These are phyloP conservation scores for Heterotis niloticus DNA, from an alignment of 2,113 vertebrate species.

Conservation along the genomic window DNA sequence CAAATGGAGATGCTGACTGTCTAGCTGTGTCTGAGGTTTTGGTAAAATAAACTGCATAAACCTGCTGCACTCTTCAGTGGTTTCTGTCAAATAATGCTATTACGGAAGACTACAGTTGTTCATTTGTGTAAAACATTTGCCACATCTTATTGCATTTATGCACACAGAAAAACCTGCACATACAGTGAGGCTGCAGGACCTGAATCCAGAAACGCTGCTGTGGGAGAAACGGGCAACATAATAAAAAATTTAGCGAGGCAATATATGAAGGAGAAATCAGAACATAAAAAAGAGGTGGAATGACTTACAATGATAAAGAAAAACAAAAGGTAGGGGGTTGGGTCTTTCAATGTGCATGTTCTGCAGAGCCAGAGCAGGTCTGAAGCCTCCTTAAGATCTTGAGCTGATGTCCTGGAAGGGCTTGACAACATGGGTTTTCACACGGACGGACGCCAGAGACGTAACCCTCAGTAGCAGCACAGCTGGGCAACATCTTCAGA, in stretches of 20 bases:
- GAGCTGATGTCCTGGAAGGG: slow-evolving; percentile 54
- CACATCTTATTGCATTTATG: no score
- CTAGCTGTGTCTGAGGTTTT: no score
- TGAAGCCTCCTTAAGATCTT: slow-evolving; percentile 59
- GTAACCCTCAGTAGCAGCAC: neutral
- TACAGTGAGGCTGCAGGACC: neutral
- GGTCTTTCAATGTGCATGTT: slow-evolving; percentile 41
- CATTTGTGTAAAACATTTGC: no score
- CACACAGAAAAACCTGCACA: no score
- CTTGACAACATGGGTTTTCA: slow-evolving; percentile 43
- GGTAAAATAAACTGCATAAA: no score
- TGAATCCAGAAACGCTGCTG: neutral
- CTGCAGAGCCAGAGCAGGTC: slow-evolving; percentile 49
- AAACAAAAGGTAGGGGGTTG: slow-evolving; percentile 28
- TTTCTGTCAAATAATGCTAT: no score
- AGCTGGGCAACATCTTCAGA: neutral
- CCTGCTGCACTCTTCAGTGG: no score
- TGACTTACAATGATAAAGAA: slow-evolving; percentile 65
- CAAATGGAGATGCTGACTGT: no score
- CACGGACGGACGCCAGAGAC: neutral
- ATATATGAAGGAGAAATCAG: slow-evolving; percentile 8
- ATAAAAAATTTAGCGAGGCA: neutral
- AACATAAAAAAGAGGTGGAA: neutral
- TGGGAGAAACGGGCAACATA: slow-evolving; percentile 10
- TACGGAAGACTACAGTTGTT: no score